phyloP scores from a whole-genome alignment of 2,113 vertebrate genomes.

The Cyphomyrus discorhynchus region DNA sequence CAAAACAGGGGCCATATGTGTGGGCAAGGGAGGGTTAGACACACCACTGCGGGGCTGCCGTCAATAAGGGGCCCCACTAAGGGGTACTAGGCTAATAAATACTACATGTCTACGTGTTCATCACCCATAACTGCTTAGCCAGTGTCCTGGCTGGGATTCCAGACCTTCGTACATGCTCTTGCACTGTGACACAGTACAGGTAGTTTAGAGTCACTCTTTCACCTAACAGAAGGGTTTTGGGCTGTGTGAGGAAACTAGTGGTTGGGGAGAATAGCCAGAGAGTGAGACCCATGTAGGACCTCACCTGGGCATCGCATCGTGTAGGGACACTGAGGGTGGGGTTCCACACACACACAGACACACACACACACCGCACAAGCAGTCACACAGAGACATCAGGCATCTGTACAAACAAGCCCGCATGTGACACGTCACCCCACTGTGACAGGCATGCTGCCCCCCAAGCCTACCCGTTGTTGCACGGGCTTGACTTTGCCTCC shows the following conservation, averaged over 20 bases:
- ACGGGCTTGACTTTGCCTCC: too few species aligned
- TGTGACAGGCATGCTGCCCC: too few species aligned
- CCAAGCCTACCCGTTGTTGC: too few species aligned
- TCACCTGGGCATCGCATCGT: background rate
- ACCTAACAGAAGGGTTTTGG: background rate
- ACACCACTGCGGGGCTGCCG: background rate
- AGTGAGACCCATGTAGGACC: too few species aligned
- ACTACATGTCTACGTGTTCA: background rate
- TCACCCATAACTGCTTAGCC: background rate
- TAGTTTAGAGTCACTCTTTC: background rate
- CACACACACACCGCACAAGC: background rate
- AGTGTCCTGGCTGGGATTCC: background rate
- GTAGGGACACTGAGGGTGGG: background rate
- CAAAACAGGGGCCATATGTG: background rate
- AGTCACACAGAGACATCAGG: background rate
- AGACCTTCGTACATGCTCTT: background rate
- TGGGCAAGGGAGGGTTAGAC: background rate
- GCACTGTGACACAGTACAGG: background rate
- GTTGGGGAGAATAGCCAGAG: background rate
- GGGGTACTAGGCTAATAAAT: background rate
- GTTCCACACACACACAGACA: conserved; percentile 26
- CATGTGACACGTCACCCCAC: background rate
- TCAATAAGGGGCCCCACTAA: background rate
- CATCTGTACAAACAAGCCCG: background rate
- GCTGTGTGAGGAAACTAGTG: background rate